Evolutionary conservation across 2,888 invertebrate genomes (phyloP).

Genomic region (Spodoptera exigua): DNA sequence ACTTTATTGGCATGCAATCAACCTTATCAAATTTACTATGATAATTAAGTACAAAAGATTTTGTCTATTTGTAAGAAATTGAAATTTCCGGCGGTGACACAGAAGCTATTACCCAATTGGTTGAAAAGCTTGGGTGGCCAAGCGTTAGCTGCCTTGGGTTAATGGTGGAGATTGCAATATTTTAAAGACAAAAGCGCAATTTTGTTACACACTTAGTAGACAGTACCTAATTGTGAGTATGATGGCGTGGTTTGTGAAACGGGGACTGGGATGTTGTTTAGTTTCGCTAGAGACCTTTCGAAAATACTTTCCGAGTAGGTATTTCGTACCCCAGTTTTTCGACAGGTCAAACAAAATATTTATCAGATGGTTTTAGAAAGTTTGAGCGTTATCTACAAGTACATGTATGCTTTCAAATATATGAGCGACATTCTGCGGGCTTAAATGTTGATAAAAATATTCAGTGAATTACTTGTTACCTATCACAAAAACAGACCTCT

Average conservation of each 20-base stretch:
- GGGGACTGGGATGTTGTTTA: slow-evolving; percentile 3
- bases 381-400: not conserved
- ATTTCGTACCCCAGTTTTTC: not conserved
- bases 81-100: slow-evolving; percentile 6
- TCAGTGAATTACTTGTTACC: no score
- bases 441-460: not conserved
- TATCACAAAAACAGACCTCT: slow-evolving; percentile 2
- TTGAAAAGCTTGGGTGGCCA: slow-evolving; percentile 61
- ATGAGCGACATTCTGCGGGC: slow-evolving; percentile 25
- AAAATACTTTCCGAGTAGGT: not conserved
- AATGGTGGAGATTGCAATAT: slow-evolving; percentile 25
- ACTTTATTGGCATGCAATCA: no score
- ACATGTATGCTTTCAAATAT: no score
- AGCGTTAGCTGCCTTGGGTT: slow-evolving; percentile 60
- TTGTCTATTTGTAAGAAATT: no score
- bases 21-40: no score
- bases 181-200: slow-evolving; percentile 52
- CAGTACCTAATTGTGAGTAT: slow-evolving; percentile 31
- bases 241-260: not conserved
- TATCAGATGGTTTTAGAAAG: slow-evolving; percentile 20
- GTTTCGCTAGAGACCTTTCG: not conserved
- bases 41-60: no score
- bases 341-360: no score
- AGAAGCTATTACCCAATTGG: slow-evolving; percentile 25
- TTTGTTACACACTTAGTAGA: slow-evolving; percentile 38